A percentile compares a stretch with the other conserved stretches of the same genome.
Conservation (phyloP, 2,797 vertebrate genomes). For the Mionectes olivaceus region DNA sequence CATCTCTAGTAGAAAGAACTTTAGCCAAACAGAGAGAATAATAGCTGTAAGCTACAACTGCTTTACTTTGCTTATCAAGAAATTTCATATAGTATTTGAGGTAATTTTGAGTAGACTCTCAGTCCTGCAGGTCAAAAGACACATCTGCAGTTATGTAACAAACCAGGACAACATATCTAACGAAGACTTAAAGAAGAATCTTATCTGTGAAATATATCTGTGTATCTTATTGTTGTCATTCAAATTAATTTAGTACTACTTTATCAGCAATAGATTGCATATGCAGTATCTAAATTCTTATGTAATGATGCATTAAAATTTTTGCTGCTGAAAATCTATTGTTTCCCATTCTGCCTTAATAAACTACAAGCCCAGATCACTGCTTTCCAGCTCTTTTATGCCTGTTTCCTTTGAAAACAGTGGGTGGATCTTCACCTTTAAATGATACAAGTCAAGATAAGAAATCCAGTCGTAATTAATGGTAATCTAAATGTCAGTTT, state of each 20-base stretch:
- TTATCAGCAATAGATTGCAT: not conserved
- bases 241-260: not conserved
- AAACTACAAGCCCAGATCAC: not conserved
- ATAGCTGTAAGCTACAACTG: not conserved
- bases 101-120: not conserved
- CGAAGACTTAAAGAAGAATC: not conserved
- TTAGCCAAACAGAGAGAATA: not conserved
- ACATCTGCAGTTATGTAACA: accelerated
- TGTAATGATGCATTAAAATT: not conserved
- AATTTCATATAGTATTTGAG: not conserved
- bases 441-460: not conserved
- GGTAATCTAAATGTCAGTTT: not conserved
- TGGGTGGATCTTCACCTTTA: not conserved
- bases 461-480: not conserved
- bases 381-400: not conserved
- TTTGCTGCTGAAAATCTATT: not conserved
- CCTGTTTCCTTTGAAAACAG: not conserved
- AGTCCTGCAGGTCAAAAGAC: not conserved
- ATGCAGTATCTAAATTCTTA: not conserved
- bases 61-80: not conserved
- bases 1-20: not conserved
- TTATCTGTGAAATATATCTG: not conserved
- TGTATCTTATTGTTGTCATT: not conserved
- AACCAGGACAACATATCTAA: not conserved
- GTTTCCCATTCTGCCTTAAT: not conserved